phyloP scores from a whole-genome alignment of 2,888 invertebrate genomes.

The Sminthurinus aureus region DNA sequence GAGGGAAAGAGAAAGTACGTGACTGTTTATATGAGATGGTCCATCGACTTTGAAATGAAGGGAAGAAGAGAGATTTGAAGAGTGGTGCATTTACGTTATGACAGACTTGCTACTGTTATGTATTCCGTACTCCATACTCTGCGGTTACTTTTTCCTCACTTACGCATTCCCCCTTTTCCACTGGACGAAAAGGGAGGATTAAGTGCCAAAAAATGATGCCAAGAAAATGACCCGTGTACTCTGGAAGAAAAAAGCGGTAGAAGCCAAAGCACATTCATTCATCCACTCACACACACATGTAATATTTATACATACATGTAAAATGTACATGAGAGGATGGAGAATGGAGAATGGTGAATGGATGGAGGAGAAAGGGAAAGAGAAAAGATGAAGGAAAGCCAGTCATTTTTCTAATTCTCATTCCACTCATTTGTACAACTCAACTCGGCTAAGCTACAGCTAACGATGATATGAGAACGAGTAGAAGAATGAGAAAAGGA shows the following conservation, averaged over 20 bases:
- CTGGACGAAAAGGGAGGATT: neutral
- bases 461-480: neutral
- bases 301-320: neutral
- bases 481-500: neutral
- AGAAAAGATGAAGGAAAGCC: neutral
- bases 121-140: no score
- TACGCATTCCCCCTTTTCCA: no score
- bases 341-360: no score
- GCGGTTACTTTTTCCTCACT: no score
- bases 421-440: no score
- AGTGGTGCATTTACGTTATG: no score
- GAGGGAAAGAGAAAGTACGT: no score
- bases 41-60: no score
- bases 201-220: constrained; percentile 16
- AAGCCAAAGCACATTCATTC: neutral
- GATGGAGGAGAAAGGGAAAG: no score
- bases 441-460: neutral
- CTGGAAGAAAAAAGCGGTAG: neutral
- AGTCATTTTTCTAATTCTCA: neutral
- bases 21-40: no score
- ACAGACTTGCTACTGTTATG: no score
- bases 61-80: no score
- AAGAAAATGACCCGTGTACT: constrained; percentile 15
- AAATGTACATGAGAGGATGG: neutral
- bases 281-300: neutral